These are phyloP conservation scores for Bradypus variegatus DNA, from an alignment of 2,797 vertebrate genomes.

Conservation along the genomic window DNA sequence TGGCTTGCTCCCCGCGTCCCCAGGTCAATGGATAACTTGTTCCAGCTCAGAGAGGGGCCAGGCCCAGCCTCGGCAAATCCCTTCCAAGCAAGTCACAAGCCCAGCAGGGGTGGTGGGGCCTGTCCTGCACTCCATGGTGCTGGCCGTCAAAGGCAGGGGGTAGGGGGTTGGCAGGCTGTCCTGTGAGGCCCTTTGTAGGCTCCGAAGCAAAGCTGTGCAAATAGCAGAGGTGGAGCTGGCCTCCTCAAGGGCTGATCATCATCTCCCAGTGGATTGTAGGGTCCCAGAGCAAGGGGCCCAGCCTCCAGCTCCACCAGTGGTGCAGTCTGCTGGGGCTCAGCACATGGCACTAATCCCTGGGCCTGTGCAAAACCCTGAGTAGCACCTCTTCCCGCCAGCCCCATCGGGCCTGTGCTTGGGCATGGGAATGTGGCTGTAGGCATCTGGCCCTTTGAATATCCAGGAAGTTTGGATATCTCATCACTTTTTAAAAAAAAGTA, in stretches of 20 bases:
- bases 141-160: neutral
- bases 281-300: conserved; percentile 18
- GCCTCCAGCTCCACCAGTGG: neutral
- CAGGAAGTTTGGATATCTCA: neutral
- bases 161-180: neutral
- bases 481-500: neutral
- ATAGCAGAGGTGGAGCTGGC: neutral
- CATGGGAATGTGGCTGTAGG: fast-evolving
- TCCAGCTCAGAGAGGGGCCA: neutral
- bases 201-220: neutral
- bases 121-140: neutral
- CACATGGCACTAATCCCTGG: neutral
- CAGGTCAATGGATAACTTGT: conserved; percentile 54
- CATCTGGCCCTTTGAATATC: neutral
- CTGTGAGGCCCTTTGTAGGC: neutral
- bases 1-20: neutral
- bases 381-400: fast-evolving
- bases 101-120: neutral
- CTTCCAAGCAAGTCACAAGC: neutral
- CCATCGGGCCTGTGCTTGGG: neutral
- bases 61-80: neutral
- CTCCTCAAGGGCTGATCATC: conserved; percentile 18
- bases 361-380: neutral
- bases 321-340: too few species aligned
- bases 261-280: neutral